Conservation (phyloP, 2,113 vertebrate genomes). For the Podarcis raffonei region DNA sequence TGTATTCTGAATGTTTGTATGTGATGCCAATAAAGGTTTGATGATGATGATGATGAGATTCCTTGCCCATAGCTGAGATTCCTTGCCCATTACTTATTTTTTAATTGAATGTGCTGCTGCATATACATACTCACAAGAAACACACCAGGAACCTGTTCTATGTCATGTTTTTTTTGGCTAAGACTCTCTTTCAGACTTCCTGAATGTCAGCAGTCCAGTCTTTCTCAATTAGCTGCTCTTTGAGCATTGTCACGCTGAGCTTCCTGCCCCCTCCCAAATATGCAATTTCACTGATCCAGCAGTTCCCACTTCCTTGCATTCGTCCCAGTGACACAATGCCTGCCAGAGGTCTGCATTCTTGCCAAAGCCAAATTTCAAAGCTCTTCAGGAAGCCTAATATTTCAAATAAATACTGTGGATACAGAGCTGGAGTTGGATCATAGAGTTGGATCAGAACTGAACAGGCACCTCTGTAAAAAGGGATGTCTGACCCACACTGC, state of each 20-base stretch:
- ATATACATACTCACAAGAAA: not conserved
- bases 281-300: not conserved
- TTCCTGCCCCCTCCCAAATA: no score
- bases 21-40: no score
- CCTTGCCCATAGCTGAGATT: slow-evolving; percentile 55
- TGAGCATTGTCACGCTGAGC: not conserved
- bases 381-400: not conserved
- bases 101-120: slow-evolving; percentile 44
- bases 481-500: not conserved
- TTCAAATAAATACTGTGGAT: not conserved
- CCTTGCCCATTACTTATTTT: slow-evolving; percentile 58
- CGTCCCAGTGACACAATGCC: not conserved
- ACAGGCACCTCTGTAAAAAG: not conserved
- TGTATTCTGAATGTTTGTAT: no score
- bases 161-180: not conserved
- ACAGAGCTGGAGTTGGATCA: not conserved
- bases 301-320: not conserved
- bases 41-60: not conserved
- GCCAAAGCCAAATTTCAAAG: not conserved
- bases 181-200: slow-evolving; percentile 3
- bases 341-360: not conserved
- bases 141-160: not conserved
- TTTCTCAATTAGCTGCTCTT: slow-evolving; percentile 28
- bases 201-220: slow-evolving; percentile 27
- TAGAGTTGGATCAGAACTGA: not conserved